phyloP scores from a whole-genome alignment of 1,140 invertebrate genomes.

The Ladona fulva region DNA sequence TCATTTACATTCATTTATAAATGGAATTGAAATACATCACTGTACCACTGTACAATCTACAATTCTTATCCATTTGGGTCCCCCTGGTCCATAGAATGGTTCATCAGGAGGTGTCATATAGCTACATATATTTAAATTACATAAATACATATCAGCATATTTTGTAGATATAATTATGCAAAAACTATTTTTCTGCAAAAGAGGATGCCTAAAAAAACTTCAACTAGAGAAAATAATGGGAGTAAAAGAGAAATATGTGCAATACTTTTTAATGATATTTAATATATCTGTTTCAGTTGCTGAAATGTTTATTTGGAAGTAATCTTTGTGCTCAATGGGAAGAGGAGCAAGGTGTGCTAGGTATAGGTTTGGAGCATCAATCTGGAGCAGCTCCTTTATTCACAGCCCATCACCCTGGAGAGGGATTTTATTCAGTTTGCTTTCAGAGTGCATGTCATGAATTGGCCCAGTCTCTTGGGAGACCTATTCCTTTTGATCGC shows the following conservation, averaged over 20 bases:
- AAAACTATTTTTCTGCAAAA: too few relatives aligned
- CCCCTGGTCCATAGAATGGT: too few relatives aligned
- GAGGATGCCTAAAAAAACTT: too few relatives aligned
- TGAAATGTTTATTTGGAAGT: slow-evolving; percentile 74
- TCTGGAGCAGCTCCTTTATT: background rate
- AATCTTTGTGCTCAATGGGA: slow-evolving; percentile 63
- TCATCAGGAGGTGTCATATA: too few relatives aligned
- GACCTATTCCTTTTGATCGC: background rate
- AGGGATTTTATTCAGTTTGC: slow-evolving; percentile 38
- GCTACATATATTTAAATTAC: too few relatives aligned
- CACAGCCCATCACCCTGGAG: slow-evolving; percentile 21
- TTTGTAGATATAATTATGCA: too few relatives aligned
- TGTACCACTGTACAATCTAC: too few relatives aligned
- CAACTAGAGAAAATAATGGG: too few relatives aligned
- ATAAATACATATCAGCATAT: too few relatives aligned
- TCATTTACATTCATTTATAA: too few relatives aligned
- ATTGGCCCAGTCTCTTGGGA: background rate
- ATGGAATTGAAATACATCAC: too few relatives aligned
- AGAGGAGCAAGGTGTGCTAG: slow-evolving; percentile 19
- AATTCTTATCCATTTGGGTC: too few relatives aligned
- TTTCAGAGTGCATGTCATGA: slow-evolving; percentile 24
- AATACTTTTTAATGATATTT: background rate
- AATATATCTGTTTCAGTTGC: slow-evolving; percentile 41
- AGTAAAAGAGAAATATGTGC: background rate
- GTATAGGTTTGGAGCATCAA: background rate